Evolutionary conservation across 2,888 invertebrate species (phyloP), one percentile per base, ranked within the genome.

Genomic region (Trilocha varians): DNA sequence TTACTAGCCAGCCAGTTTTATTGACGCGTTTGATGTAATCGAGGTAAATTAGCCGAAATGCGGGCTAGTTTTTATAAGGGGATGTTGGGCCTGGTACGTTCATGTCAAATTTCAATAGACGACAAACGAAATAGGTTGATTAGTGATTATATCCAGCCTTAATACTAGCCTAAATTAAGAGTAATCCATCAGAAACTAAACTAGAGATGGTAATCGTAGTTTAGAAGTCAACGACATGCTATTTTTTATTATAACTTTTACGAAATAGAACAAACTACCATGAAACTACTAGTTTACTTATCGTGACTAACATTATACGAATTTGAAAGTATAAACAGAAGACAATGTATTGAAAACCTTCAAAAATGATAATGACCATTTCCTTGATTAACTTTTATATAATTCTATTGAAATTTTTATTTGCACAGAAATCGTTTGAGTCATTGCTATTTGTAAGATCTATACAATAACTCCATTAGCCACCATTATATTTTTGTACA

Each of bases 11-110:
- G 49, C 52, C 45, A 50, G 49, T 63, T 69, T 62, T 62, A 69
- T 70, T 72, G 65, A 67, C 55, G 61, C 57, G 62, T 65, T 59
- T 52, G 48, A 57, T 62, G 52, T 55, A 57, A 64, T 59, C 52
- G 48, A 57, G 61, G 52, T 55, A 57, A 64, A 64, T 65, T 57
- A 62, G 49, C 54, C 46, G 42, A 43, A 49, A 69, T 72, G 71
- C 72, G 72, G 72, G 72, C 43, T 33, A 45, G 43, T 64, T 62
- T 25, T 25, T 62, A 68, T 62, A 57, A 47, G 47, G 48, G 38
- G 16, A 34, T 39, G 33, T 13, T 13, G 39, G 36, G 34, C 38
- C 34, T 17, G 34, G 25, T 35, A 14, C 17, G 35, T 38, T 35
- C 6, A 13, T 38, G 25, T 38, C 34, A 25, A 13, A 34, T 13